Evolutionary conservation across 2,797 vertebrate genomes (phyloP).

Genomic region (Ctenochaetus hawaiiensis): DNA sequence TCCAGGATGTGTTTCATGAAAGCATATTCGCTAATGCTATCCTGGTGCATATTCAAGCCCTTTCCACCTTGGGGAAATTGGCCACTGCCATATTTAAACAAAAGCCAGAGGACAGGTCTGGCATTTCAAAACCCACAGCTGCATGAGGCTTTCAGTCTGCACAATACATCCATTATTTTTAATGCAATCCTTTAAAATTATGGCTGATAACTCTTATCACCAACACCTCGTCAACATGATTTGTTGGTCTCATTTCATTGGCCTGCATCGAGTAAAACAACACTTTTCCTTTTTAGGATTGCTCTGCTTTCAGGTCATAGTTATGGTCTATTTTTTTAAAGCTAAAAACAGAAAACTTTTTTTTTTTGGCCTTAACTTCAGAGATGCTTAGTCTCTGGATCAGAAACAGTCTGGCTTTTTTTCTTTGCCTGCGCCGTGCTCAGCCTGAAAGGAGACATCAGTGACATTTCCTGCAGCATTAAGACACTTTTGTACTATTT

Average conservation of each 20-base stretch:
- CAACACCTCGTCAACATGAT: conserved; percentile 15
- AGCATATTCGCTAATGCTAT: conserved; percentile 12
- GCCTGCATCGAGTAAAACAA: background rate
- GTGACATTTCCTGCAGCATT: conserved; percentile 21
- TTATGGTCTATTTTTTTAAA: conserved; percentile 11
- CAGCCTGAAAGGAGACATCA: conserved; percentile 6
- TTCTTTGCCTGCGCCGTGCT: conserved; percentile 15
- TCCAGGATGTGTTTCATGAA: conserved; percentile 7
- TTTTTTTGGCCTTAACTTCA: background rate
- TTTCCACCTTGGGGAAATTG: conserved; percentile 6
- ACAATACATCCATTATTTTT: conserved; percentile 23
- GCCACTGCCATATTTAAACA: conserved; percentile 36
- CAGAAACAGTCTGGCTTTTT: background rate
- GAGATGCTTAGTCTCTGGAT: background rate
- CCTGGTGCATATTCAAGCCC: conserved; percentile 26
- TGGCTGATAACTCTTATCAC: conserved; percentile 17
- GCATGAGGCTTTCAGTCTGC: conserved; percentile 20
- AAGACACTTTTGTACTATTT: background rate
- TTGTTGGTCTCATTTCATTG: background rate
- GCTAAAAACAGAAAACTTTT: background rate
- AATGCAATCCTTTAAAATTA: conserved; percentile 25
- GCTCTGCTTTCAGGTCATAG: conserved; percentile 10
- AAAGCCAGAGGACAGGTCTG: conserved; percentile 38
- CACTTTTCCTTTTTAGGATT: background rate
- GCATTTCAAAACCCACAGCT: conserved; percentile 45